Evolutionary conservation across 1,140 invertebrate genomes (phyloP).

Genomic region (Megalonaias nervosa): DNA sequence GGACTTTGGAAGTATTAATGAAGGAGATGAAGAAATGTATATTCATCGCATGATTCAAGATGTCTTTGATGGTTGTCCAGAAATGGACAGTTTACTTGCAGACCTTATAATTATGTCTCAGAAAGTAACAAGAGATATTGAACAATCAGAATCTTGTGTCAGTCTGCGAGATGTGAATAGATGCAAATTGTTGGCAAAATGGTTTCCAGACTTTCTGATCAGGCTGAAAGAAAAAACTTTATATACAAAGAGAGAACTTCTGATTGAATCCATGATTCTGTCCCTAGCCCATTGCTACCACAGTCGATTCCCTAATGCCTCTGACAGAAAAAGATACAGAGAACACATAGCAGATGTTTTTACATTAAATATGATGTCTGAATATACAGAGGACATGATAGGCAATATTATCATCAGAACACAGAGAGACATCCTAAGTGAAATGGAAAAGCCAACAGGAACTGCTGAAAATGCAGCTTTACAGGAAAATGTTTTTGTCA

Average conservation of each 20-base stretch:
- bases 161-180: conserved; percentile 43
- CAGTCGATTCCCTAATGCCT: conserved; percentile 34
- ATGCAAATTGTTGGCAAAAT: conserved; percentile 29
- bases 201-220: conserved; percentile 31
- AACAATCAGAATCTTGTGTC: conserved; percentile 22
- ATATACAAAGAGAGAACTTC: neutral
- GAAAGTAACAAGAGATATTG: conserved; percentile 18
- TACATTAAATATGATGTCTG: neutral
- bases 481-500: conserved; percentile 63
- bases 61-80: neutral
- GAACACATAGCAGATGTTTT: conserved; percentile 17
- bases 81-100: conserved; percentile 9
- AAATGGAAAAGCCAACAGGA: conserved; percentile 33
- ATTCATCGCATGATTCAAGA: conserved; percentile 35
- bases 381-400: conserved; percentile 3
- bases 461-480: conserved; percentile 53
- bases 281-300: conserved; percentile 34
- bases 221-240: neutral
- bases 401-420: conserved; percentile 23
- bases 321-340: conserved; percentile 37
- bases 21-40: conserved; percentile 37
- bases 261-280: conserved; percentile 20
- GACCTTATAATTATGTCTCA: conserved; percentile 34
- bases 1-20: conserved; percentile 43
- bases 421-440: conserved; percentile 31